Base-by-base conservation (phyloP, 2,113 vertebrate species). In the Vidua macroura region DNA sequence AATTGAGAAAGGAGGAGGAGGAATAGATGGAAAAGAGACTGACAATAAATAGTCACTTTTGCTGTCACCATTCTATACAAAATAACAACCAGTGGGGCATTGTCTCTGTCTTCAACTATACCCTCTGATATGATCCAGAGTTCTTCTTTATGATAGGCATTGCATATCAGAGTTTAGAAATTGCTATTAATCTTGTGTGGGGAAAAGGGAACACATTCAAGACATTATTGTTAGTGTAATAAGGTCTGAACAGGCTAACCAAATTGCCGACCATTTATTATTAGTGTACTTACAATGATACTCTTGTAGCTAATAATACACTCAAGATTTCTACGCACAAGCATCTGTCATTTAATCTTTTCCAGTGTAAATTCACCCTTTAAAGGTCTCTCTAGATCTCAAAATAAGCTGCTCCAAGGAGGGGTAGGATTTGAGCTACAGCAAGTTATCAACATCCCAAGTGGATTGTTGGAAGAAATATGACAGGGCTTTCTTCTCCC, bases 351-450 rank as follows among this genome's bases (percentile, higher is more conserved):
- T 20, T 18, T 39, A 21, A 59, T 33, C 1, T 55, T 89, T 84
- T 78, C 9, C 15, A 30, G 13, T 8, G 12, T 59, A 67, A 78
- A 78, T 44, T 87, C 24, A 44, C 16, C 10, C 15, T 77, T 64
- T 53, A 62, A 67, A 51, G 44, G 1, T 52, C 14, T 49, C 9
- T 63, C 15, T 81, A 66, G 13, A 30, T 52, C 12, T 78, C 39
- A 91, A 79, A 62, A 33, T 14, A 33, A 70, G 41, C 21, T 63
- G 6, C 16, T 75, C 75, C 23, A 59, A 64, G 31, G 20, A 63
- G 3, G 1, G 2, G 11, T 43, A 83, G 15, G 13, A 22, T 75
- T 52, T 27, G 19, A 75, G 5, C 44, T 78, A 48, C 0, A 0
- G 52, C 9, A 86, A 81, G 12, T 52, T 78, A 18, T 24, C 25